Evolutionary conservation across 2,888 invertebrate species (phyloP).

Genomic region (Iselma pallidipennis): DNA sequence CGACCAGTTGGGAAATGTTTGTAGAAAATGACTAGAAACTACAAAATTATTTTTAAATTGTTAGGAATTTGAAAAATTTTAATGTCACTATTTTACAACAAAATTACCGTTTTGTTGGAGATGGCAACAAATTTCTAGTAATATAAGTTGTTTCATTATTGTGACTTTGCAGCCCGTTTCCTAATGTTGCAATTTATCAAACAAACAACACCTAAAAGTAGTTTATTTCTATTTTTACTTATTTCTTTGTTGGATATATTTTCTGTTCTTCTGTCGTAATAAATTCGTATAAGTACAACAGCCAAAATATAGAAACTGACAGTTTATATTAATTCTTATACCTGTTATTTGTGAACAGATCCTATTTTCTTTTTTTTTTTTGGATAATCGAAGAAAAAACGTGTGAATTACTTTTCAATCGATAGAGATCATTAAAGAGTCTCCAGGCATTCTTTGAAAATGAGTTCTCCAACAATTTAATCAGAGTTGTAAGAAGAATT

Average conservation of each 20-base stretch:
- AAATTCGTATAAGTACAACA: not conserved
- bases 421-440: not conserved
- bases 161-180: not conserved
- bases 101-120: no score
- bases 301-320: not conserved
- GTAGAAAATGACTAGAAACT: not conserved
- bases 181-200: not conserved
- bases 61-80: not conserved
- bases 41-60: not conserved
- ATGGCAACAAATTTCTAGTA: not conserved
- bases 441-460: not conserved
- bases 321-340: no score
- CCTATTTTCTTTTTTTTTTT: no score
- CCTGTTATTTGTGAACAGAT: no score
- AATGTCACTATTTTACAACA: not conserved
- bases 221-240: not conserved
- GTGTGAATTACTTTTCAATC: not conserved
- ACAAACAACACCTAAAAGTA: not conserved
- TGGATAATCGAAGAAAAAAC: no score
- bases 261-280: not conserved
- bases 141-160: not conserved
- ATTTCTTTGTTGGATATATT: not conserved
- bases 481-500: conserved; percentile 1
- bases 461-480: conserved; percentile 5
- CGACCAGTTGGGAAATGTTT: not conserved